These are phyloP conservation scores for Clinocottus analis DNA, from an alignment of 2,113 vertebrate genomes.

Conservation along the genomic window DNA sequence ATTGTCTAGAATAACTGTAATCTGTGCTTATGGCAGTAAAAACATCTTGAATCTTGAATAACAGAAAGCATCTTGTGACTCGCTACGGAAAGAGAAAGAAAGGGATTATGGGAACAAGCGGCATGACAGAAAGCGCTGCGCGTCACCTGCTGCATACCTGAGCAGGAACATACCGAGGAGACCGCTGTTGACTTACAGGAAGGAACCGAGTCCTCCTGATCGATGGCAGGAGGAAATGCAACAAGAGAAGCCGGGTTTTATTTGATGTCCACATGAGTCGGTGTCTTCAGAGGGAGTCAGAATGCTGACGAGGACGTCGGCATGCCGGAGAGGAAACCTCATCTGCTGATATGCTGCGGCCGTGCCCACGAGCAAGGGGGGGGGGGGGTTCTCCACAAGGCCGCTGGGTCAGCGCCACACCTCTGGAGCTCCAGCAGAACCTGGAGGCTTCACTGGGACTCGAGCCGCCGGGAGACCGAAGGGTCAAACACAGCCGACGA, in stretches of 20 bases:
- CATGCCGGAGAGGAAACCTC: constrained; percentile 63
- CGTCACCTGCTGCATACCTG: background rate
- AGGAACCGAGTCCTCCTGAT: constrained; percentile 49
- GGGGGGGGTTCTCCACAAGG: constrained; percentile 51
- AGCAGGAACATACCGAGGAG: constrained; percentile 11
- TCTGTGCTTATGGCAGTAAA: too few relatives aligned
- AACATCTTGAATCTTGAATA: too few relatives aligned
- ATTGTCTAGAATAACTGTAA: too few relatives aligned
- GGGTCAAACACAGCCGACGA: constrained; percentile 22
- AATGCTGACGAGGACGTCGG: constrained; percentile 74
- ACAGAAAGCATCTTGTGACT: background rate
- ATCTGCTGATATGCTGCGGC: constrained; percentile 52
- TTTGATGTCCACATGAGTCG: constrained; percentile 40
- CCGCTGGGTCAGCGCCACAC: constrained; percentile 48
- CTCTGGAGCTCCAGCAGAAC: constrained; percentile 41
- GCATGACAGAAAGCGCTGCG: background rate
- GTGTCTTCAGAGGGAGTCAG: constrained; percentile 56
- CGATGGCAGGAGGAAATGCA: constrained; percentile 41
- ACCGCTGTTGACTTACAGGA: constrained; percentile 55
- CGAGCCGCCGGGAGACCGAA: constrained; percentile 1
- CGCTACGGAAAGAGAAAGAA: too few relatives aligned
- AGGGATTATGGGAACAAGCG: background rate
- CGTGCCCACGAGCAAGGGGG: constrained; percentile 52
- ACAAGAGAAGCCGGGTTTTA: constrained; percentile 46
- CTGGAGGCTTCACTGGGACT: constrained; percentile 31